Evolutionary conservation across 2,113 vertebrate species (phyloP), one percentile per base, ranked within the genome.

Genomic region (Chroicocephalus ridibundus): DNA sequence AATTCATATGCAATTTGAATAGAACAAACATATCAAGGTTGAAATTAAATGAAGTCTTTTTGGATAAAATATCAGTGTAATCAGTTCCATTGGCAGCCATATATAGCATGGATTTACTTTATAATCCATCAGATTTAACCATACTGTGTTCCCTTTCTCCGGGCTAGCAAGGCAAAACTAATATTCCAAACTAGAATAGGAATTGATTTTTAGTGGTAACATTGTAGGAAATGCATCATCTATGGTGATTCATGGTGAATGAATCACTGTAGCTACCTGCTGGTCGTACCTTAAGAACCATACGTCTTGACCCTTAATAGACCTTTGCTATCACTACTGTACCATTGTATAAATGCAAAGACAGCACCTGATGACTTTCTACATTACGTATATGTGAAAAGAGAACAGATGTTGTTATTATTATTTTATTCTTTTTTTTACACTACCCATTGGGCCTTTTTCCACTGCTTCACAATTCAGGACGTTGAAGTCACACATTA

Each of bases 41-140:
- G 64, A 96, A 91, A 88, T 94, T 94, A 94, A 94, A 74, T 34
- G 5, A 89, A 92, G 26, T 65, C 9, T 79, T 93, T 55, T 89
- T 75, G 58, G 49, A 55, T 83, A 84, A 96, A 87, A 71, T 20
- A 82, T 29, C 20, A 5, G 1, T 29, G 36, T 38, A 85, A 93
- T 66, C 86, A 36, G 6, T 93, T 88, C 89, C 60, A 84, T 5
- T 62, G 71, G 47, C 21, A 77, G 83, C 61, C 71, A 82, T 29
- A 66, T 29, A 72, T 17, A 51, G 47, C 15, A 5, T 55, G 49
- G 69, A 49, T 86, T 94, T 80, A 46, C 64, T 66, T 77, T 11
- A 49, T 47, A 83, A 83, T 57, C 34, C 60, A 74, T 32, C 19
- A 62, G 40, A 82, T 86, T 62, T 62, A 83, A 90, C 38, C 9